These are phyloP conservation scores for Perizoma flavofasciatum DNA, from an alignment of 2,888 invertebrate species.

Conservation along the genomic window DNA sequence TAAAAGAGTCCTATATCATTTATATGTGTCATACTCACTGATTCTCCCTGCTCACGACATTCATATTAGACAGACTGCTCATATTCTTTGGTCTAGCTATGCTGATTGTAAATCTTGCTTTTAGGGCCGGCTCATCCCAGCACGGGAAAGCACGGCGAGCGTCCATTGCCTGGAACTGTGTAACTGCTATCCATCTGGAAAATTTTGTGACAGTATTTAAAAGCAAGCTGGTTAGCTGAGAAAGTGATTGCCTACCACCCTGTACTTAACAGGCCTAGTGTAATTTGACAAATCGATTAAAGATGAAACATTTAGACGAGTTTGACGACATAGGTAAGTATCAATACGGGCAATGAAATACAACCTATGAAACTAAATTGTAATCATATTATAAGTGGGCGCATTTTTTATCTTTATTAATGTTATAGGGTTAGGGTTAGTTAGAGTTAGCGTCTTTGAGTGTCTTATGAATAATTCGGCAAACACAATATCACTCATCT, in stretches of 20 bases:
- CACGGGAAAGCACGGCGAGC: constrained; percentile 93
- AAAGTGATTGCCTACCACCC: no score
- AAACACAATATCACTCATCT: constrained; percentile 8
- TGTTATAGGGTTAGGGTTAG: no score
- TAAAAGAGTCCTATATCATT: background rate
- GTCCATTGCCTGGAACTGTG: constrained; percentile 93
- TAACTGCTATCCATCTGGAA: constrained; percentile 90
- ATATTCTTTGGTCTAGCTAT: constrained; percentile 88
- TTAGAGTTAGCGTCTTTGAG: no score
- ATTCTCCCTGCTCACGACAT: constrained; percentile 69
- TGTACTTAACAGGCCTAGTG: no score
- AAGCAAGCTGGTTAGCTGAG: background rate
- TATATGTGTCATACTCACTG: constrained; percentile 74
- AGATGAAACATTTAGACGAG: no score
- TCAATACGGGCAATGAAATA: no score
- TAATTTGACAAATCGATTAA: no score
- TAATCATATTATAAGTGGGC: no score
- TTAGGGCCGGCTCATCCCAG: constrained; percentile 93
- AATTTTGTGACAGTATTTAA: background rate
- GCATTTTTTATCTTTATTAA: no score
- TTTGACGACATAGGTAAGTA: no score
- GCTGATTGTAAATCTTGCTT: constrained; percentile 91
- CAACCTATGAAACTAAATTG: no score
- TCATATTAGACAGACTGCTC: constrained; percentile 92
- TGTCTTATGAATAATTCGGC: background rate